Evolutionary conservation across 2,797 vertebrate species (phyloP).

Genomic region (Hyperoplus immaculatus): DNA sequence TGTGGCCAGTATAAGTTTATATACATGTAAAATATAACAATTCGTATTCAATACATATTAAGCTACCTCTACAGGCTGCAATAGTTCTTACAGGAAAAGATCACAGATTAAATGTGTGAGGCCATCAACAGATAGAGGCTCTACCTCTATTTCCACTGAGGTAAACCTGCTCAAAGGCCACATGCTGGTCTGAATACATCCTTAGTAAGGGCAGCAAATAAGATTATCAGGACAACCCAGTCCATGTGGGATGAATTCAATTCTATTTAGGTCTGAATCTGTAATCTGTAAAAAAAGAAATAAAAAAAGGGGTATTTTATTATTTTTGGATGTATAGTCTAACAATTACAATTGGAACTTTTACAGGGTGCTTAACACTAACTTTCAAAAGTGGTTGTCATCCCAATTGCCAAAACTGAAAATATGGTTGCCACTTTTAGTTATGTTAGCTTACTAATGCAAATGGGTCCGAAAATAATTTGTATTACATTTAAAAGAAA

Average conservation of each 20-base stretch:
- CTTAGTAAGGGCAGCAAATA: background rate
- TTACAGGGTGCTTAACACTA: too few species aligned
- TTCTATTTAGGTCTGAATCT: background rate
- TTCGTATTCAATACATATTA: too few species aligned
- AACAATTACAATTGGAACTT: too few species aligned
- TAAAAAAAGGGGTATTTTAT: background rate
- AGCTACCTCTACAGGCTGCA: background rate
- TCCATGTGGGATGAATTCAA: background rate
- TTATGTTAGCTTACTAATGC: too few species aligned
- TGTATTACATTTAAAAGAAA: too few species aligned
- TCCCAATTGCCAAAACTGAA: too few species aligned
- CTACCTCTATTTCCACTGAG: background rate
- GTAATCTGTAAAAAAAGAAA: too few species aligned
- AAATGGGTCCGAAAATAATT: too few species aligned
- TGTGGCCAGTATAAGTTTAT: too few species aligned
- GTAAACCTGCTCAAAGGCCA: background rate
- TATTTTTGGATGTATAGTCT: background rate
- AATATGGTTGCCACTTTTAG: too few species aligned
- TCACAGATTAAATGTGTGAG: background rate
- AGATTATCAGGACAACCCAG: background rate
- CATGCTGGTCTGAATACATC: constrained; percentile 7
- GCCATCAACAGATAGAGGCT: constrained; percentile 1
- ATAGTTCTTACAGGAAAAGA: background rate
- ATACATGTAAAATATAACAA: too few species aligned
- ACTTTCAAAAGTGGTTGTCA: too few species aligned